These are phyloP conservation scores for Imbricaverruca yamaguchii DNA, from an alignment of 2,888 invertebrate genomes.

Conservation along the genomic window DNA sequence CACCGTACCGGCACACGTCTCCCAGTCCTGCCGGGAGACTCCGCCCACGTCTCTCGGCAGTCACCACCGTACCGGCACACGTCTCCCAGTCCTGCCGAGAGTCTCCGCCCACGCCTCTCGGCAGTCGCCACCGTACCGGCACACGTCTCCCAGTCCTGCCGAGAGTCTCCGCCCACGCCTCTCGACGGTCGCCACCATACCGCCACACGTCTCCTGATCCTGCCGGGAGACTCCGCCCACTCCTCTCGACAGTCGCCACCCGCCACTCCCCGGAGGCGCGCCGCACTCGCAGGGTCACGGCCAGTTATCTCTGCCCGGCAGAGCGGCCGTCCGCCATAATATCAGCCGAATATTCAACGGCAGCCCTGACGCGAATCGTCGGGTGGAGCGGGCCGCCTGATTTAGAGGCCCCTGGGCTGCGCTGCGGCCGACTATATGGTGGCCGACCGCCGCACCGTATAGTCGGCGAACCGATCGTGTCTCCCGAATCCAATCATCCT, in stretches of 20 bases:
- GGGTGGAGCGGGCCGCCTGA: neutral
- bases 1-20: no score
- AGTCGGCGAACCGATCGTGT: neutral
- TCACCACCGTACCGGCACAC: no score
- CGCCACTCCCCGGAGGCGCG: neutral
- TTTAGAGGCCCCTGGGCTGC: neutral
- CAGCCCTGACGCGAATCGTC: neutral
- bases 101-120: no score
- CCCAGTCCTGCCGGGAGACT: no score
- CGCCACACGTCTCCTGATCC: no score
- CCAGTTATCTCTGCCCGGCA: neutral
- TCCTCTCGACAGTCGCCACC: neutral
- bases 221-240: no score
- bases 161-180: no score
- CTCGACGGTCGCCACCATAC: no score
- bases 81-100: no score
- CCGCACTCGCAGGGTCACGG: neutral
- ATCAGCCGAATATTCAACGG: neutral
- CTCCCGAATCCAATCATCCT: neutral
- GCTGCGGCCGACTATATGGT: neutral
- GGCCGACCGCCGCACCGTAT: neutral
- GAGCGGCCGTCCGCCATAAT: neutral
- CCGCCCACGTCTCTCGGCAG: no score
- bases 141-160: no score
- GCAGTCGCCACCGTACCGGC: no score